These are phyloP conservation scores for Atta cephalotes DNA, from an alignment of 1,140 invertebrate genomes.

Conservation along the genomic window DNA sequence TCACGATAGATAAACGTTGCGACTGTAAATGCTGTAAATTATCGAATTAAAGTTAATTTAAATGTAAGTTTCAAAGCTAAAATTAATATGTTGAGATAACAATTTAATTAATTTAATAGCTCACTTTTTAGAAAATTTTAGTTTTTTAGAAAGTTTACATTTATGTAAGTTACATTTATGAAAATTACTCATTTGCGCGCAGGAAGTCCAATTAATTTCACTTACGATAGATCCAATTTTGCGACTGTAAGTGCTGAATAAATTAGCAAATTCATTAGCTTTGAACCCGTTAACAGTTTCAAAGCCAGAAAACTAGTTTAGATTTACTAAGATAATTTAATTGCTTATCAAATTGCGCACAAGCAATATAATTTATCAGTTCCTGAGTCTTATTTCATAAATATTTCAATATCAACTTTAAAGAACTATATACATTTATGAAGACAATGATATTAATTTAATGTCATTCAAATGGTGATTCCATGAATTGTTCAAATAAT, in stretches of 20 bases:
- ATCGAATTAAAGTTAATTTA: background rate
- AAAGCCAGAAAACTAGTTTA: background rate
- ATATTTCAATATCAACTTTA: background rate
- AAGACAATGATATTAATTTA: background rate
- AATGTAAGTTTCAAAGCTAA: background rate
- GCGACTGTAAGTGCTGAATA: background rate
- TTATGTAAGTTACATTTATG: no score
- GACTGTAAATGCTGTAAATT: background rate
- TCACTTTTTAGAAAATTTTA: no score
- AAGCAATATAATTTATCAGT: background rate
- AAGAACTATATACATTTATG: background rate
- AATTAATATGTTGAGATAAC: background rate
- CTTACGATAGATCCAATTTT: background rate
- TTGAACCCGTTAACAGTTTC: background rate
- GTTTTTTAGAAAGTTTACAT: no score
- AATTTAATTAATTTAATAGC: background rate
- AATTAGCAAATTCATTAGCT: background rate
- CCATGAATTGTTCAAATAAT: background rate
- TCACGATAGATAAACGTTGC: background rate
- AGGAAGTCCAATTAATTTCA: slow-evolving; percentile 37
- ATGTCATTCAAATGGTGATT: background rate
- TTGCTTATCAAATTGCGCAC: background rate
- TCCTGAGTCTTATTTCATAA: background rate
- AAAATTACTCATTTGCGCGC: background rate
- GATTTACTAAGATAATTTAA: slow-evolving; percentile 19